Evolutionary conservation across 2,113 vertebrate genomes (phyloP).

Genomic region (Oreochromis aureus): DNA sequence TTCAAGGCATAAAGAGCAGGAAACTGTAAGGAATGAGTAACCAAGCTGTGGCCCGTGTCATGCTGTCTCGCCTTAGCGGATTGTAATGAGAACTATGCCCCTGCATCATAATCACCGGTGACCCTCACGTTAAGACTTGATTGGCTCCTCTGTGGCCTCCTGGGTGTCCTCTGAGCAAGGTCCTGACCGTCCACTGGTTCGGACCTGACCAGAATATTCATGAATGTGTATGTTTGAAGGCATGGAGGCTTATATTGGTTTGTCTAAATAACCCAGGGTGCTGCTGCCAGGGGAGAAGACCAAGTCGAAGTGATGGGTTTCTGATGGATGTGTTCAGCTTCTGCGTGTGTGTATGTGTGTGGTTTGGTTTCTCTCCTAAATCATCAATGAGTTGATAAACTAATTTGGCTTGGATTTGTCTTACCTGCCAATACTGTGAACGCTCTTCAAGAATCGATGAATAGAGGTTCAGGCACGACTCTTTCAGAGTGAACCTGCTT

Average conservation of each 20-base stretch:
- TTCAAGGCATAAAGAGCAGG: neutral
- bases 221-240: conserved; percentile 28
- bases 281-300: neutral
- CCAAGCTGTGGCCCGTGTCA: conserved; percentile 37
- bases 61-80: conserved; percentile 39
- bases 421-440: neutral
- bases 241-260: conserved; percentile 28
- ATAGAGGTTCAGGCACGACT: neutral
- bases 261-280: conserved; percentile 20
- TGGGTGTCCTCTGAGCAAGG: conserved; percentile 54
- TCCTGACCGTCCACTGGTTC: conserved; percentile 32
- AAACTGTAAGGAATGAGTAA: neutral
- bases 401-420: neutral
- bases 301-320: neutral
- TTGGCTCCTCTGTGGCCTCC: conserved; percentile 47
- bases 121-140: conserved; percentile 38
- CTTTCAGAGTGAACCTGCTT: neutral
- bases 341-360: neutral
- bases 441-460: neutral
- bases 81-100: conserved; percentile 47
- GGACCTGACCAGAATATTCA: conserved; percentile 64
- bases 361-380: neutral
- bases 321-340: neutral
- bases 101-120: conserved; percentile 60
- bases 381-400: neutral